These are phyloP conservation scores for Petrolisthes manimaculis DNA, from an alignment of 2,888 invertebrate genomes.

Conservation along the genomic window DNA sequence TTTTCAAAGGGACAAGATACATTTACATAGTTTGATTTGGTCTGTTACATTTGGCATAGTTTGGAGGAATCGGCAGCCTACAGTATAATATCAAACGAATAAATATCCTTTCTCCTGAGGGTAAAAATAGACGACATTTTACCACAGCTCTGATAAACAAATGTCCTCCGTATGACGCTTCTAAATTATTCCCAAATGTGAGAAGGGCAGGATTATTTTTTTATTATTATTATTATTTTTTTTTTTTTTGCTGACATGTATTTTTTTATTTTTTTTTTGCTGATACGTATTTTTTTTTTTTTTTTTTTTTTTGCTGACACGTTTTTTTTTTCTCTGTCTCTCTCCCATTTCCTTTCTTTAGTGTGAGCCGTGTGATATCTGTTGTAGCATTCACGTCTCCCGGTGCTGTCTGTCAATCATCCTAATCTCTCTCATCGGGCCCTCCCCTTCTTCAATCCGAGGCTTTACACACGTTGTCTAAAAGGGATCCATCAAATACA, in stretches of 20 bases:
- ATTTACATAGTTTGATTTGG: no score
- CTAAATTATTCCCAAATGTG: no score
- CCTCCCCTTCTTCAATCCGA: neutral
- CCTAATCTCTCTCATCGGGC: neutral
- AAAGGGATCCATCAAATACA: no score
- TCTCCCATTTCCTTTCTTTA: neutral
- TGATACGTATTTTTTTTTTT: neutral
- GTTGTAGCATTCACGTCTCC: neutral
- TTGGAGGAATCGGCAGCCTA: no score
- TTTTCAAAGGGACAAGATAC: no score
- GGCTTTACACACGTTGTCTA: neutral
- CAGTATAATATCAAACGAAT: no score
- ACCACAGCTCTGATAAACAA: no score
- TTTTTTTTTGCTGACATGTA: neutral
- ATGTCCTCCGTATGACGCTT: no score
- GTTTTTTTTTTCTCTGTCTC: neutral
- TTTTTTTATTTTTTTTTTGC: neutral
- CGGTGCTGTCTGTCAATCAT: neutral
- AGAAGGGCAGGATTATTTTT: no score
- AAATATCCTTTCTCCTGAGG: no score
- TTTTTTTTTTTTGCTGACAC: conserved; percentile 3
- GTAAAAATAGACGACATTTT: no score
- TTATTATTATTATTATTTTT: neutral
- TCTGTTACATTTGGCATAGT: no score
- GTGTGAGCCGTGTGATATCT: neutral